These are phyloP conservation scores for Hybognathus amarus DNA, from an alignment of 2,797 vertebrate species.

Conservation along the genomic window DNA sequence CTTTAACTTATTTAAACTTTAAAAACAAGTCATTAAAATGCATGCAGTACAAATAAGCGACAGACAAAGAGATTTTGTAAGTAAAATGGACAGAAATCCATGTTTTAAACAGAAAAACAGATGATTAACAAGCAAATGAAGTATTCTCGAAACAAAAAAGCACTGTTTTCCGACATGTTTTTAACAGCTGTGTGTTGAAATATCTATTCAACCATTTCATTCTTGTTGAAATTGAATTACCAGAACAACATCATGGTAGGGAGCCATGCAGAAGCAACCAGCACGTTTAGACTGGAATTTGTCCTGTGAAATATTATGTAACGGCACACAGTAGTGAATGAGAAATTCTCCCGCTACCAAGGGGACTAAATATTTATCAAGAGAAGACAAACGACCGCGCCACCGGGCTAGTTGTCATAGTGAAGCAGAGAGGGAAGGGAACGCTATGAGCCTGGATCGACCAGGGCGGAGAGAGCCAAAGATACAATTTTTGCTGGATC, in stretches of 20 bases:
- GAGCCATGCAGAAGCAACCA: conserved; percentile 27
- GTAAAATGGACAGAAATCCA: neutral
- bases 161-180: neutral
- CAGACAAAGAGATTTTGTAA: neutral
- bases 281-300: conserved; percentile 29
- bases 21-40: neutral
- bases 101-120: no score
- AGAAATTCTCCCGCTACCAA: conserved; percentile 36
- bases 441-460: neutral
- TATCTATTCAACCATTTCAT: neutral
- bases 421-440: neutral
- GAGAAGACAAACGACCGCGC: conserved; percentile 12
- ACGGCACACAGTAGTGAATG: neutral
- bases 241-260: conserved; percentile 9
- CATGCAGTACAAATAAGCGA: neutral
- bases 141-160: neutral
- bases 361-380: conserved; percentile 52
- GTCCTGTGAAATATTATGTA: conserved; percentile 36
- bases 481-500: conserved; percentile 14
- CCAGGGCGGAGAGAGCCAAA: neutral
- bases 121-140: neutral
- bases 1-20: no score
- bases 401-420: conserved; percentile 10
- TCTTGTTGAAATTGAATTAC: conserved; percentile 11
- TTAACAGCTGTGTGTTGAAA: conserved; percentile 50